These are phyloP conservation scores for Cydia pomonella DNA, from an alignment of 1,140 invertebrate genomes.

Conservation along the genomic window DNA sequence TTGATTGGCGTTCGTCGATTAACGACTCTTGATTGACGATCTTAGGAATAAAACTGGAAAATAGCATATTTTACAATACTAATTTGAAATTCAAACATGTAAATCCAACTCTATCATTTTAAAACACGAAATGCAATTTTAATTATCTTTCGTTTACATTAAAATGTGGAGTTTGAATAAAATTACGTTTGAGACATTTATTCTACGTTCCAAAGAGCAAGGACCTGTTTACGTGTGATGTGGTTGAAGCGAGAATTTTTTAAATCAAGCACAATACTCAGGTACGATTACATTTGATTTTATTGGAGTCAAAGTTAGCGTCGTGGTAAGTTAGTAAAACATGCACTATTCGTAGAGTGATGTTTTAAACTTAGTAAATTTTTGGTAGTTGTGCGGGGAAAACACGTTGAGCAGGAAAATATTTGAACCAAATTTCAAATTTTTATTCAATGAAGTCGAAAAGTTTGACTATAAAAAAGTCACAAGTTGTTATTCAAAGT, in stretches of 20 bases:
- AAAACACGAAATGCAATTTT: background rate
- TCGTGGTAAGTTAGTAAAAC: background rate
- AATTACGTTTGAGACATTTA: background rate
- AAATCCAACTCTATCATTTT: background rate
- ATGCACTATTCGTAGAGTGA: background rate
- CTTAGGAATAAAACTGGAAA: background rate
- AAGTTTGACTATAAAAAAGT: no score
- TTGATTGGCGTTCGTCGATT: no score
- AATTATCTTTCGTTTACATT: background rate
- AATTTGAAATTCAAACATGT: background rate
- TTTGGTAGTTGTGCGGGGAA: background rate
- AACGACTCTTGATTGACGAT: background rate
- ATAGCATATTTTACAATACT: background rate
- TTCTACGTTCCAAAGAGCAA: background rate
- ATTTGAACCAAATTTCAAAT: no score
- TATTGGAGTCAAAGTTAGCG: conserved; percentile 11
- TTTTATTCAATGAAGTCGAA: no score
- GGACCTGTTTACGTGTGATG: background rate
- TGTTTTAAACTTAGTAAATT: background rate
- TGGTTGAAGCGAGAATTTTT: background rate
- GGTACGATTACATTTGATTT: background rate
- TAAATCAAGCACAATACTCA: background rate
- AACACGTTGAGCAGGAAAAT: background rate
- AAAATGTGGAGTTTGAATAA: background rate
- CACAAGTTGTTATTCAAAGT: no score